These are phyloP conservation scores for Rosalia funebris DNA, from an alignment of 2,888 invertebrate genomes.

Conservation along the genomic window DNA sequence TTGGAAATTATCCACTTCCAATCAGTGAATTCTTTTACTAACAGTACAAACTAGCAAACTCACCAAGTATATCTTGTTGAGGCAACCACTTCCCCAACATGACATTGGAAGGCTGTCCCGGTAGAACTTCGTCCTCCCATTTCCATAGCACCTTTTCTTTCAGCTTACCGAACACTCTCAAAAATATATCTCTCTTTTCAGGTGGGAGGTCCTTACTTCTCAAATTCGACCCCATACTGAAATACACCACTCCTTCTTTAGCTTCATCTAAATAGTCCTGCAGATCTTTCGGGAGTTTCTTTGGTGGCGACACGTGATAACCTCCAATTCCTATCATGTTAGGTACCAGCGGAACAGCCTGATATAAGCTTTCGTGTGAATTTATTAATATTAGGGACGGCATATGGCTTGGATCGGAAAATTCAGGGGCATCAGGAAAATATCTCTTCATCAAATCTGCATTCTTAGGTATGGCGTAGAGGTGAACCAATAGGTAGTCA, in stretches of 20 bases:
- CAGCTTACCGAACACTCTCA: slow-evolving; percentile 68
- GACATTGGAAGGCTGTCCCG: slow-evolving; percentile 69
- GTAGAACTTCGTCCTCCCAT: slow-evolving; percentile 71
- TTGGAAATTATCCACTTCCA: too few species aligned
- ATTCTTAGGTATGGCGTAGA: background rate
- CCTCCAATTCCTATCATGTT: slow-evolving; percentile 70
- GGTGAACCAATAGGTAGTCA: slow-evolving; percentile 36
- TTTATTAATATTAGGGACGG: slow-evolving; percentile 52
- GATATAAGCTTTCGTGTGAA: slow-evolving; percentile 65
- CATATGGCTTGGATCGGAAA: slow-evolving; percentile 43
- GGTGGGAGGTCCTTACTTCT: slow-evolving; percentile 66
- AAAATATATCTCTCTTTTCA: slow-evolving; percentile 66
- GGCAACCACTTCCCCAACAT: slow-evolving; percentile 74
- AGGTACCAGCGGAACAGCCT: slow-evolving; percentile 66
- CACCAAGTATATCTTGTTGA: slow-evolving; percentile 64
- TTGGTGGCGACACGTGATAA: slow-evolving; percentile 59
- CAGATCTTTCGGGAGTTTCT: slow-evolving; percentile 44
- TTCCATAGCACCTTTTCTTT: slow-evolving; percentile 76
- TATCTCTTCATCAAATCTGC: slow-evolving; percentile 21
- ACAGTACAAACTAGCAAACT: too few species aligned
- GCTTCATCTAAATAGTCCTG: slow-evolving; percentile 43
- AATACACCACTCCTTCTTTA: slow-evolving; percentile 57
- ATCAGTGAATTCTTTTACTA: too few species aligned
- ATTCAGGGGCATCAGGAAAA: slow-evolving; percentile 44
- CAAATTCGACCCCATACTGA: slow-evolving; percentile 72